A percentile compares a stretch with the other conserved stretches of the same genome.
Conservation (phyloP, 64 coral and sea anemone species). For the Platygyra sinensis region DNA sequence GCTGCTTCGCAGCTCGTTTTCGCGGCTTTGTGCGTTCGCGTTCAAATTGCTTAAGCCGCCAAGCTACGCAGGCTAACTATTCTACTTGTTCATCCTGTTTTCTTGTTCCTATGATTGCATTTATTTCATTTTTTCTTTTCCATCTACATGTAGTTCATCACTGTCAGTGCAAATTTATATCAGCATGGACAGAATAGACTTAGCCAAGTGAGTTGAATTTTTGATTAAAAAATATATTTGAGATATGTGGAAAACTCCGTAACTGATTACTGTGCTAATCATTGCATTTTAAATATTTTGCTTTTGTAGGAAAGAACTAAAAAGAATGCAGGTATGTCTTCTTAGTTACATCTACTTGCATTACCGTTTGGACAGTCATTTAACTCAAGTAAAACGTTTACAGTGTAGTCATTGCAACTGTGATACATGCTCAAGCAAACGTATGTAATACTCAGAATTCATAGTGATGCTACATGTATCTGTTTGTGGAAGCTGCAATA, state of each 20-base stretch:
- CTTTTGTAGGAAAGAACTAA: slow-evolving; percentile 85
- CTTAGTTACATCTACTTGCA: background rate
- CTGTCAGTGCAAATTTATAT: slow-evolving; percentile 94
- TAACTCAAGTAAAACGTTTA: too few relatives aligned
- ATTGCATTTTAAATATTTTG: background rate
- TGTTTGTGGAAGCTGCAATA: too few relatives aligned
- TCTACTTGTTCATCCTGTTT: background rate
- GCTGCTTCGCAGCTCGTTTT: too few relatives aligned
- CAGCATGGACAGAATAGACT: slow-evolving; percentile 92
- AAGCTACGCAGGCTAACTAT: too few relatives aligned
- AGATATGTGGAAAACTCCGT: background rate
- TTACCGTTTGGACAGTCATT: too few relatives aligned
- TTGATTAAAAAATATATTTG: background rate
- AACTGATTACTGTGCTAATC: too few relatives aligned
- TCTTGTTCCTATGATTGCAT: background rate
- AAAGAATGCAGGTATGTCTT: slow-evolving; percentile 87
- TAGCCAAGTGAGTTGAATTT: slow-evolving; percentile 80
- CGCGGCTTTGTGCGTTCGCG: too few relatives aligned
- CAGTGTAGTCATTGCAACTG: too few relatives aligned
- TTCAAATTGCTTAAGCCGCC: too few relatives aligned
- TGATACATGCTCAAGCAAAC: too few relatives aligned
- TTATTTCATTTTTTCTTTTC: slow-evolving; percentile 7
- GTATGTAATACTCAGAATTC: too few relatives aligned
- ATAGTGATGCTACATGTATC: too few relatives aligned
- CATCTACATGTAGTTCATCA: slow-evolving; percentile 74